Evolutionary conservation across 2,797 vertebrate species (phyloP), one percentile per base, ranked within the genome.

Genomic region (Catamblyrhynchus diadema): DNA sequence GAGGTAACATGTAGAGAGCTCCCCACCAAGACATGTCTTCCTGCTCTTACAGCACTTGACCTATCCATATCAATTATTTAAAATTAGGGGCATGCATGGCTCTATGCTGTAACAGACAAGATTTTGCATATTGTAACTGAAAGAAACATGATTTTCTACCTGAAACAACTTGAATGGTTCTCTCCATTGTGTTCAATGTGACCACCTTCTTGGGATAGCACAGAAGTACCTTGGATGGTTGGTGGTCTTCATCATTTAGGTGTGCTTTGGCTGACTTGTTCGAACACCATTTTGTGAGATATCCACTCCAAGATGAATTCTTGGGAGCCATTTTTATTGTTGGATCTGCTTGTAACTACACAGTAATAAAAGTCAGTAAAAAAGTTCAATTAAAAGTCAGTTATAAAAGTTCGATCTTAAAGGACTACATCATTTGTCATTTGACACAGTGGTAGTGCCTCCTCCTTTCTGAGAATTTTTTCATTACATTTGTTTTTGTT

Each of bases 11-110:
- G 18, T 16, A 66, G 42, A 75, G 25, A 62, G 45, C 13, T 37
- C 13, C 22, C 8, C 12, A 1, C 9, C 50, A 66, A 60, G 28
- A 33, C 8, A 15, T 0, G 0, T 66, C 17, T 67, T 60, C 32
- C 22, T 53, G 8, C 41, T 80, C 33, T 80, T 90, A 32, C 8
- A 57, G 24, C 10, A 19, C 19, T 77, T 79, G 21, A 35, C 33
- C 25, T 41, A 25, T 33, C 27, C 23, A 5, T 64, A 28, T 51
- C 20, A 53, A 22, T 20, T 60, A 53, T n/a, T 54, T 41, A 78
- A 74, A 67, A 74, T n/a, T 23, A 27, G 5, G 5, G 15, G 3
- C 3, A 37, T 42, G 27, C 6, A 3, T 51, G 24, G 41, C 35
- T 69, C 54, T 6, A 1, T 7, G 10, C 30, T 77, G n/a, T 24